Conservation (phyloP, 2,888 invertebrate species). For the Parascotia fuliginaria region DNA sequence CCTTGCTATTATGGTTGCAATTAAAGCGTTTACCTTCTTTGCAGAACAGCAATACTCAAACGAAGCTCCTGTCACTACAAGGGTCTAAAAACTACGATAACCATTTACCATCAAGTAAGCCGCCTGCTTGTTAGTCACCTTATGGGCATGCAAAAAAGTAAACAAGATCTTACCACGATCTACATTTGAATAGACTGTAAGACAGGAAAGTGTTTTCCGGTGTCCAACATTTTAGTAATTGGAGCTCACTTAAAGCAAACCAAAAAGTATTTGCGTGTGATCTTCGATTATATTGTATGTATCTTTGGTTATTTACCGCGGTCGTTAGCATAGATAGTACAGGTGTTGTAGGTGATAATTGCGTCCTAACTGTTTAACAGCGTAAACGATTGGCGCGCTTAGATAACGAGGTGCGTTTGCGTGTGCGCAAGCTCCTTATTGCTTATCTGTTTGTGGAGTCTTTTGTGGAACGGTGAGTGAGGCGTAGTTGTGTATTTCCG, state of each 20-base stretch:
- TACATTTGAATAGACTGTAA: conserved; percentile 27
- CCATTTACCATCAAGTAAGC: no score
- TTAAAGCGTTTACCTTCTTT: no score
- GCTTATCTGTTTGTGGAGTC: conserved; percentile 43
- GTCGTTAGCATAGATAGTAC: conserved; percentile 59
- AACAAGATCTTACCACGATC: conserved; percentile 27
- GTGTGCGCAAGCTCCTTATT: conserved; percentile 51
- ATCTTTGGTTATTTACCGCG: conserved; percentile 41
- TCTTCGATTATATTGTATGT: no score
- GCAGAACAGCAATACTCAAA: no score
- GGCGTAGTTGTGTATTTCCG: conserved; percentile 34
- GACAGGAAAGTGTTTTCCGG: conserved; percentile 33
- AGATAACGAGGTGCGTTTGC: conserved; percentile 69
- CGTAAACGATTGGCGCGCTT: conserved; percentile 63
- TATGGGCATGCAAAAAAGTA: conserved; percentile 12
- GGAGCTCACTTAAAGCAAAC: conserved; percentile 38
- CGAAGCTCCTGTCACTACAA: no score
- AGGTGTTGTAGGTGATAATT: conserved; percentile 70
- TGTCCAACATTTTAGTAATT: conserved; percentile 43
- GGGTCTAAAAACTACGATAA: no score
- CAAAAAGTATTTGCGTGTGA: conserved; percentile 47
- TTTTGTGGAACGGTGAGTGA: conserved; percentile 38
- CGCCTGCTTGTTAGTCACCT: no score
- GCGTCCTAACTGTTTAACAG: conserved; percentile 51
- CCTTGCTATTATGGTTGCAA: no score